Percentiles rank a stretch among this genome's conserved stretches.
phyloP scores from a whole-genome alignment of 2,113 vertebrate genomes.

The Myotis lucifugus region DNA sequence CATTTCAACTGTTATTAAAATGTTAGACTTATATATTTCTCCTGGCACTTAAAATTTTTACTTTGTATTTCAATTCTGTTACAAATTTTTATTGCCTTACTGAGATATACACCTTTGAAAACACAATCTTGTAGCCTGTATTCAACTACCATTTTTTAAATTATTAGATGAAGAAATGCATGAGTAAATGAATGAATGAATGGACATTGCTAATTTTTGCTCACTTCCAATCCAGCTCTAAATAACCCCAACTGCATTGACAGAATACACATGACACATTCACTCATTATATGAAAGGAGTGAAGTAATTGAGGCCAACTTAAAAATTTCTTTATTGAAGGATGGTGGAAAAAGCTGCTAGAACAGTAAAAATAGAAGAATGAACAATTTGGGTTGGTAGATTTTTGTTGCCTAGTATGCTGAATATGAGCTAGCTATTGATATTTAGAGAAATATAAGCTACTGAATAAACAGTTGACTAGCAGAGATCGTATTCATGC shows the following conservation, averaged over 20 bases:
- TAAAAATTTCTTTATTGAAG: background rate
- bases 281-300: background rate
- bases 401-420: background rate
- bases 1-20: background rate
- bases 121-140: background rate
- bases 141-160: background rate
- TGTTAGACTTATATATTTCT: background rate
- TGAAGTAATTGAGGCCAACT: background rate
- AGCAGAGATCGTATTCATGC: background rate
- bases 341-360: background rate
- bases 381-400: background rate
- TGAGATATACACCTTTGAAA: background rate
- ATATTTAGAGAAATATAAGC: background rate
- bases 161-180: background rate
- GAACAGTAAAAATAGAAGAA: background rate
- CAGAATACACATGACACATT: background rate
- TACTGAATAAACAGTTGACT: background rate
- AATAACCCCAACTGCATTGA: background rate
- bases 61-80: background rate
- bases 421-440: background rate
- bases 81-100: background rate
- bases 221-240: background rate
- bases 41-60: background rate
- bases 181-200: background rate
- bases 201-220: background rate